A percentile compares a stretch with the other conserved stretches of the same genome.
Evolutionary conservation across 1,140 invertebrate genomes (phyloP).

Genomic region (Drosophila setifemur): DNA sequence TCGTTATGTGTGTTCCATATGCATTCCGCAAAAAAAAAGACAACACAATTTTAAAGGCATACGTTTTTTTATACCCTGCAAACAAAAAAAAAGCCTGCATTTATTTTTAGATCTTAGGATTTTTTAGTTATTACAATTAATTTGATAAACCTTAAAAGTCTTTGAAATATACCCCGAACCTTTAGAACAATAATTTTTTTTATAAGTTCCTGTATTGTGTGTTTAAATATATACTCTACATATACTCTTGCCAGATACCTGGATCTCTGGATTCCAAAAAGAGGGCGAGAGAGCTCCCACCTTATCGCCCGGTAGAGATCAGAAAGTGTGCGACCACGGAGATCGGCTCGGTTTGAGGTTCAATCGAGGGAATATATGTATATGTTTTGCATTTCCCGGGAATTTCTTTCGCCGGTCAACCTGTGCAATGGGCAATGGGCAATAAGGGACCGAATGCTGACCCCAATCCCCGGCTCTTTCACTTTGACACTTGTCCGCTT

Average conservation of each 20-base stretch:
- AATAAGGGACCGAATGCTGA: constrained; percentile 22
- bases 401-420: constrained; percentile 56
- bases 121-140: not conserved
- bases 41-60: too few species aligned
- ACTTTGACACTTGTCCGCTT: constrained; percentile 73
- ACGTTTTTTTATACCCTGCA: not conserved
- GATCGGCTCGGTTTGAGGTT: not conserved
- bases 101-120: not conserved
- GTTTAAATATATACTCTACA: too few species aligned
- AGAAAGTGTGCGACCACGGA: constrained; percentile 71
- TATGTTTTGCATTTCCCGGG: constrained; percentile 68
- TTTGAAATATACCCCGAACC: too few species aligned
- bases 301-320: constrained; percentile 64
- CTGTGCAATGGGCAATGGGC: constrained; percentile 45
- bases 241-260: not conserved
- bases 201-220: too few species aligned
- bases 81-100: too few species aligned
- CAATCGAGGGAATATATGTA: constrained; percentile 2
- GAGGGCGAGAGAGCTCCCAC: constrained; percentile 24
- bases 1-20: constrained; percentile 74
- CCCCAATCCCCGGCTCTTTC: constrained; percentile 57
- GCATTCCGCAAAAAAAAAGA: constrained; percentile 15
- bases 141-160: too few species aligned
- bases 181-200: too few species aligned
- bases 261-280: constrained; percentile 15